These are phyloP conservation scores for Synergus itoensis DNA, from an alignment of 2,888 invertebrate species.

Conservation along the genomic window DNA sequence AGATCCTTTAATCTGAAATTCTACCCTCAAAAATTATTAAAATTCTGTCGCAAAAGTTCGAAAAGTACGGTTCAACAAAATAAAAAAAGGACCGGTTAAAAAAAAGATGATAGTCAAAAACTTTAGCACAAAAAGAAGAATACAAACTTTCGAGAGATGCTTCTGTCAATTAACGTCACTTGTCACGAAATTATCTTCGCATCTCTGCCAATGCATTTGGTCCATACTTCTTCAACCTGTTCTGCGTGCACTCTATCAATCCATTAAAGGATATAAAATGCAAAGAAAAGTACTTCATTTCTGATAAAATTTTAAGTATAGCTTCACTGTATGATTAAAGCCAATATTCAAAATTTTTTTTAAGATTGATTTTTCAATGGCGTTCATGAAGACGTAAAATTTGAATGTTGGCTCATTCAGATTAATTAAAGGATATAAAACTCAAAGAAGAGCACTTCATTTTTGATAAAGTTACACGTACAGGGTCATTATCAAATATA, in stretches of 20 bases:
- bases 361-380: background rate
- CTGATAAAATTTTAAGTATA: background rate
- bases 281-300: background rate
- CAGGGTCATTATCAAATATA: no score
- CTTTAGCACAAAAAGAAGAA: background rate
- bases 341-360: background rate
- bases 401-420: no score
- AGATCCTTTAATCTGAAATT: background rate
- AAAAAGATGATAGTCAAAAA: background rate
- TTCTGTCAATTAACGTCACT: background rate
- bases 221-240: background rate
- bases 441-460: no score
- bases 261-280: background rate
- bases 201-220: background rate
- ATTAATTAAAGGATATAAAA: no score
- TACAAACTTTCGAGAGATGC: background rate
- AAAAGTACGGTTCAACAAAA: background rate
- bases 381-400: no score
- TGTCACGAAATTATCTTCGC: background rate
- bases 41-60: background rate
- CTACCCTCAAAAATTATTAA: background rate
- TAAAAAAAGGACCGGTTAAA: background rate
- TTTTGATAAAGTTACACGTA: no score
- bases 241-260: background rate
- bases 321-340: background rate